Percentiles rank a stretch among this genome's conserved stretches.
phyloP scores from a whole-genome alignment of 1,140 invertebrate species.

The Heliconius eleuchia region DNA sequence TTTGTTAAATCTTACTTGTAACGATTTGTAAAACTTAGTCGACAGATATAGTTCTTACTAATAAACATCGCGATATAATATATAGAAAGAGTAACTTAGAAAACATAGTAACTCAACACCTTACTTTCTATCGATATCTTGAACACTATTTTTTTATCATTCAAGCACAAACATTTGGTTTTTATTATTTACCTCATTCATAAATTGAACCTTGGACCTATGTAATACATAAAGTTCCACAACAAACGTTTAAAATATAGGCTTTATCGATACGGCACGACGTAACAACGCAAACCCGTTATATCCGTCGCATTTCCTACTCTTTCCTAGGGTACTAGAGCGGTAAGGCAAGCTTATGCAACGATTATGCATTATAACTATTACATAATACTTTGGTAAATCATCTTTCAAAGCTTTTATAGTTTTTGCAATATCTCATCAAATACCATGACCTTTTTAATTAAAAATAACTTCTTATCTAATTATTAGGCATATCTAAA shows the following conservation, averaged over 20 bases:
- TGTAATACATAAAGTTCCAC: not conserved
- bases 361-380: conserved; percentile 21
- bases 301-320: conserved; percentile 41
- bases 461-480: no score
- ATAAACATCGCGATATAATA: no score
- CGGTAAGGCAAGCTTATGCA: conserved; percentile 30
- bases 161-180: not conserved
- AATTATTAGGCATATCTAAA: no score
- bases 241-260: not conserved
- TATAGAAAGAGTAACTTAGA: not conserved
- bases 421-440: not conserved
- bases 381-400: conserved; percentile 12
- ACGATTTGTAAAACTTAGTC: no score
- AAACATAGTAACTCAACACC: not conserved
- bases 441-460: not conserved
- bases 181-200: not conserved
- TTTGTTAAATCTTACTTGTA: no score
- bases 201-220: not conserved
- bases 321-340: conserved; percentile 47
- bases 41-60: no score
- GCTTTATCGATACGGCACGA: conserved; percentile 14
- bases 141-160: not conserved
- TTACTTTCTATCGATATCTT: not conserved
- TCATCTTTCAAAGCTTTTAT: conserved; percentile 14
- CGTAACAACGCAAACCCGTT: conserved; percentile 41